Conservation (phyloP, 2,113 vertebrate species). For the Antigone vipio region DNA sequence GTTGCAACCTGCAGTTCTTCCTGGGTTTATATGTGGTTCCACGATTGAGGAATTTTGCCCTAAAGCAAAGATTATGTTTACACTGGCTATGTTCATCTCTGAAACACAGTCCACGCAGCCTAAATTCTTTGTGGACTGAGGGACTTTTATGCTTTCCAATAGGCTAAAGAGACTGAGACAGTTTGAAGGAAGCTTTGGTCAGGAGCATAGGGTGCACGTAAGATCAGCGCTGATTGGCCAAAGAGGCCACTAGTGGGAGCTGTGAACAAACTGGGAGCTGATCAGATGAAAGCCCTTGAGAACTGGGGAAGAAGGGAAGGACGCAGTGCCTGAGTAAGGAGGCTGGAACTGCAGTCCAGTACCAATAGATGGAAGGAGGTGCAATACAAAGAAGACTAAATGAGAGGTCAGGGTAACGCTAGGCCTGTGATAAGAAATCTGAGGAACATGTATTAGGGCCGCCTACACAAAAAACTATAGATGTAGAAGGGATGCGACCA, state of each 20-base stretch:
- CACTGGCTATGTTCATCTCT: background rate
- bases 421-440: background rate
- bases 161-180: background rate
- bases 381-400: background rate
- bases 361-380: background rate
- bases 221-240: background rate
- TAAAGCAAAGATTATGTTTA: conserved; percentile 30
- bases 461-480: background rate
- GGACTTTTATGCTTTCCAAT: background rate
- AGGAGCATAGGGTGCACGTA: background rate
- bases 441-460: background rate
- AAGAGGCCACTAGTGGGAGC: background rate
- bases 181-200: background rate
- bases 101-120: background rate
- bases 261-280: background rate
- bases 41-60: conserved; percentile 44
- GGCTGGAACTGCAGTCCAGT: background rate
- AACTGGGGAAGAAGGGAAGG: background rate
- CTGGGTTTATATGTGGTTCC: conserved; percentile 25
- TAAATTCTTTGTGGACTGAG: background rate
- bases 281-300: background rate
- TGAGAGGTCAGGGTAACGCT: background rate
- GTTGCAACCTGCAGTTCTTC: conserved; percentile 39
- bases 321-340: background rate
- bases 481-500: background rate